These are phyloP conservation scores for Saccopteryx leptura DNA, from an alignment of 2,113 vertebrate species.

Conservation along the genomic window DNA sequence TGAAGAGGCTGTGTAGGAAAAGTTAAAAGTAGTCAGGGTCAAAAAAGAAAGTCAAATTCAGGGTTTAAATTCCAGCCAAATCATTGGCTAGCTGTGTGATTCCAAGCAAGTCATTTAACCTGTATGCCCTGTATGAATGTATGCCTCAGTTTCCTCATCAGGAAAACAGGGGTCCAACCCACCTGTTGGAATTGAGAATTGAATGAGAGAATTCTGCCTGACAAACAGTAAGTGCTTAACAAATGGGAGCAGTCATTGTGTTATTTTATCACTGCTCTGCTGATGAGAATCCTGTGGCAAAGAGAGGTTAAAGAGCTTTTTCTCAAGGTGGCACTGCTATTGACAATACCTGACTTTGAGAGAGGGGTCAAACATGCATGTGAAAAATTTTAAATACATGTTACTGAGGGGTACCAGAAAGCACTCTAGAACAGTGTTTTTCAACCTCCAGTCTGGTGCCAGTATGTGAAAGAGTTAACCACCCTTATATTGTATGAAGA, in stretches of 20 bases:
- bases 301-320: not conserved
- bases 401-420: not conserved
- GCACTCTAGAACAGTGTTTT: not conserved
- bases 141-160: not conserved
- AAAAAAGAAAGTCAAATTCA: not conserved
- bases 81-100: not conserved
- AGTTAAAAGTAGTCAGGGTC: not conserved
- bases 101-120: not conserved
- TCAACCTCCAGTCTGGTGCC: too few species aligned
- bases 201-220: not conserved
- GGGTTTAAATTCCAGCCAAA: not conserved
- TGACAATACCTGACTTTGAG: not conserved
- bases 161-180: not conserved
- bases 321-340: not conserved
- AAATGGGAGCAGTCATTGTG: not conserved
- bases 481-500: too few species aligned
- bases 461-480: too few species aligned
- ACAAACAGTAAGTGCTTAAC: not conserved
- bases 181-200: not conserved
- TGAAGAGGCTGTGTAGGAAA: not conserved
- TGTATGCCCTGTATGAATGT: not conserved
- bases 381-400: not conserved
- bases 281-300: not conserved
- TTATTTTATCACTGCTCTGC: not conserved
- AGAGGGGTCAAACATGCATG: not conserved